phyloP scores from a whole-genome alignment of 2,797 vertebrate genomes.

The Aeoliscus strigatus region DNA sequence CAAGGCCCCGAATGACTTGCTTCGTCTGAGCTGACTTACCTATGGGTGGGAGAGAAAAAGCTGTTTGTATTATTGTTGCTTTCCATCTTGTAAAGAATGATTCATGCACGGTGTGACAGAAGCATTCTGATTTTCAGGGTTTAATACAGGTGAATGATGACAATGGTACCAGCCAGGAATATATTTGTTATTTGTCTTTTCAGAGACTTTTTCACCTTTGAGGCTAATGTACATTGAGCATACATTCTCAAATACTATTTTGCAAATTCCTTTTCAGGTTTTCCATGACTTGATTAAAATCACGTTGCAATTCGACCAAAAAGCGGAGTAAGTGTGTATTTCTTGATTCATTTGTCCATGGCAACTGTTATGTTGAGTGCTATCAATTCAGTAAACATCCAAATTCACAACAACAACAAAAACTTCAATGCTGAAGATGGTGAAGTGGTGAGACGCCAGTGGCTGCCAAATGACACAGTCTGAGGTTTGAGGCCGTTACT shows the following conservation, averaged over 20 bases:
- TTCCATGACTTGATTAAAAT: too few relatives aligned
- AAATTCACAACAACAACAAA: background rate
- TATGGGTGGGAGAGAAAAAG: conserved; percentile 36
- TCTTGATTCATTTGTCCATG: background rate
- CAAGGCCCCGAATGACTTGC: conserved; percentile 76
- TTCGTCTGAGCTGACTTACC: conserved; percentile 71
- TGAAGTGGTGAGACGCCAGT: background rate
- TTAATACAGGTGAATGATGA: too few relatives aligned
- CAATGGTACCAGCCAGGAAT: too few relatives aligned
- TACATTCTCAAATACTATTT: too few relatives aligned
- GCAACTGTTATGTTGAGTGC: background rate
- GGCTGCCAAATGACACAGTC: background rate
- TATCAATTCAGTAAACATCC: background rate
- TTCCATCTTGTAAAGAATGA: background rate
- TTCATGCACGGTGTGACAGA: too few relatives aligned
- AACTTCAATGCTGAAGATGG: background rate
- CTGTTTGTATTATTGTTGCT: too few relatives aligned
- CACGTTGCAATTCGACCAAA: too few relatives aligned
- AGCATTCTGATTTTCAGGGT: too few relatives aligned
- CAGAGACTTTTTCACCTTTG: too few relatives aligned
- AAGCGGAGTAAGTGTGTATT: background rate
- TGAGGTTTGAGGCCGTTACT: conserved; percentile 1
- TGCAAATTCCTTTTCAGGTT: too few relatives aligned
- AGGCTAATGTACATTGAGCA: too few relatives aligned
- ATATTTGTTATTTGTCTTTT: too few relatives aligned